These are phyloP conservation scores for human (Homo sapiens) DNA, from an alignment of 2,113 vertebrate species.

Conservation along the genomic window DNA sequence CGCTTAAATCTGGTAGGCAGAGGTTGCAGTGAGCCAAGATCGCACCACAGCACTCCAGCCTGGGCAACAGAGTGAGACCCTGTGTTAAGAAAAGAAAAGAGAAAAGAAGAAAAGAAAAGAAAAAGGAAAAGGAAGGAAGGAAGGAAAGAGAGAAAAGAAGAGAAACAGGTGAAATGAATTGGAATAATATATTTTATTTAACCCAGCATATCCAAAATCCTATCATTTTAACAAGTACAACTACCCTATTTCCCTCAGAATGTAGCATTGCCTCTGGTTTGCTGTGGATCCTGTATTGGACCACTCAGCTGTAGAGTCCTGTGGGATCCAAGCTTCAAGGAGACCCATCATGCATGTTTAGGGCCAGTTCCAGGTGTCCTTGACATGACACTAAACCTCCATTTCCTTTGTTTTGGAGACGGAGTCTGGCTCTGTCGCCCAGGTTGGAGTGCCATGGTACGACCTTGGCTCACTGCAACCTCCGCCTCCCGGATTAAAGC, in stretches of 20 bases:
- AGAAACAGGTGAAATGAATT: neutral
- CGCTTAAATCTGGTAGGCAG: no score
- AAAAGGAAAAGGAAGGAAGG: no score
- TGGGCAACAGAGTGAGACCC: no score
- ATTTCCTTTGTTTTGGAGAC: neutral
- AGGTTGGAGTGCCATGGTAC: no score
- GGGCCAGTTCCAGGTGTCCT: neutral
- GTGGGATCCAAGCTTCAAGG: neutral
- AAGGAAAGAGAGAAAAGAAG: neutral
- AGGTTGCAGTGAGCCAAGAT: no score
- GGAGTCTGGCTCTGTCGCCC: no score
- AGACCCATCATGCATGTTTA: neutral
- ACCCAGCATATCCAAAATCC: neutral
- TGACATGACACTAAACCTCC: neutral
- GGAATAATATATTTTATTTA: neutral
- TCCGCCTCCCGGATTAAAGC: no score
- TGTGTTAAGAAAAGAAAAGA: no score
- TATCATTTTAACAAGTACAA: neutral
- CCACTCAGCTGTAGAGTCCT: accelerated
- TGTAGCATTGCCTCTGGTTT: no score
- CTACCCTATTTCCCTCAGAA: neutral
- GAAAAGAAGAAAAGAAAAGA: no score
- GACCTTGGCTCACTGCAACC: no score
- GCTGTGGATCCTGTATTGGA: neutral
- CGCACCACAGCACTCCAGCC: no score